phyloP scores from a whole-genome alignment of 2,888 invertebrate species.

The Dioctria rufipes region DNA sequence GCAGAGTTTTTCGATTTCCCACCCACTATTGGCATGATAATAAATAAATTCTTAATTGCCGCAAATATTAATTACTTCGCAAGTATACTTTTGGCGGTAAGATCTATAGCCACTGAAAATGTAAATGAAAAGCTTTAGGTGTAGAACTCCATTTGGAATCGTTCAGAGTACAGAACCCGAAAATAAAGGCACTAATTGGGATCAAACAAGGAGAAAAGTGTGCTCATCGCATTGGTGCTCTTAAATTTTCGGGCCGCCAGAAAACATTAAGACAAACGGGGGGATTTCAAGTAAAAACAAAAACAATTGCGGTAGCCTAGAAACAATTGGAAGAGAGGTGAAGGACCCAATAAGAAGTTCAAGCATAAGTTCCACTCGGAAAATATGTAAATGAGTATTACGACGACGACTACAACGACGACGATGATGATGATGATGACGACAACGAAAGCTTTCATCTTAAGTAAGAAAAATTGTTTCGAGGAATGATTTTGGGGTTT shows the following conservation, averaged over 20 bases:
- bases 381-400: conserved; percentile 42
- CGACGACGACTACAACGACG: not conserved
- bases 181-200: conserved; percentile 29
- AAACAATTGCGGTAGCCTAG: conserved; percentile 25
- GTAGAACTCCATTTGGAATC: not conserved
- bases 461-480: conserved; percentile 50
- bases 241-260: conserved; percentile 19
- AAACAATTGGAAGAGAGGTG: conserved; percentile 2
- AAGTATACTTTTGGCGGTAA: no score
- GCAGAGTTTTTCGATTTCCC: not conserved
- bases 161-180: not conserved
- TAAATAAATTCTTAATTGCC: not conserved
- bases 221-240: conserved; percentile 1
- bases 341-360: conserved; percentile 4
- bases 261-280: conserved; percentile 15
- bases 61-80: conserved; percentile 24
- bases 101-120: not conserved
- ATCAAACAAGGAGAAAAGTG: conserved; percentile 47
- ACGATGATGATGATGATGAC: no score
- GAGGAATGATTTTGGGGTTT: conserved; percentile 48
- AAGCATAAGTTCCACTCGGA: conserved; percentile 25
- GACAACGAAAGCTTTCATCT: conserved; percentile 15
- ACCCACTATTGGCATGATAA: not conserved
- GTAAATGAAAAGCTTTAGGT: conserved; percentile 22
- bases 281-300: conserved; percentile 37